Base-by-base conservation (phyloP, 2,113 vertebrate genomes). In the Ursus arctos region DNA sequence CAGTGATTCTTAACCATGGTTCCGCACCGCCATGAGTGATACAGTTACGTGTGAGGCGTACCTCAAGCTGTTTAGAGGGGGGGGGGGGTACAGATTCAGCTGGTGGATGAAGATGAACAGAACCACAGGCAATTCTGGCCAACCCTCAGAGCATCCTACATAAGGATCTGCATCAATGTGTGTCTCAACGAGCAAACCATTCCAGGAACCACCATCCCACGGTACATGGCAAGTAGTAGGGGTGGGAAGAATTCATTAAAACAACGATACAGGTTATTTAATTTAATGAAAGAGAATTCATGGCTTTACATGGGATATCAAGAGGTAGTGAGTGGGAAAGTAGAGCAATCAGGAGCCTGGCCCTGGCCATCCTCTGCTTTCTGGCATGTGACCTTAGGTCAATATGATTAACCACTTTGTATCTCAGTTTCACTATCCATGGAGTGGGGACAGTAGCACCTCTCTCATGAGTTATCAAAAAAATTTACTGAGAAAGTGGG, bases 11-110 rank as follows among this genome's bases (percentile, higher is more conserved):
- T 61, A 49, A 63, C 26, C 26, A 13, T 0, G 7, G 18, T 33
- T 36, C 57, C 26, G n/a, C 2, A 77, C 22, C 13, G 14, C 9
- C 6, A 77, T 1, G 2, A 21, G 21, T 16, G 26, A 77, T 18
- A 0, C 3, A 7, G 18, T 55, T 3, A 33, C 26, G 1, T 16
- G 9, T 31, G 33, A 95, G 59, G 33, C 0, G 0, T 28, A n/a
- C 11, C 33, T 69, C 4, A 21, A 7, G 21, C 18, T 51, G 3
- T 61, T n/a, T 12, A 76, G 28, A 49, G 16, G 28, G 26, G 24
- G 33, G n/a, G 4, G 28, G 12, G 26, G 1, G 2, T 0, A 26
- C 10, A 16, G 36, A 24, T 74, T 31, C 6, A 51, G 21, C 24
- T 16, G 7, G 21, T 31, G 4, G 3, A 12, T 0, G 4, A 53